Base-by-base conservation (phyloP, 2,888 invertebrate genomes). In the Leptinotarsa juncta region DNA sequence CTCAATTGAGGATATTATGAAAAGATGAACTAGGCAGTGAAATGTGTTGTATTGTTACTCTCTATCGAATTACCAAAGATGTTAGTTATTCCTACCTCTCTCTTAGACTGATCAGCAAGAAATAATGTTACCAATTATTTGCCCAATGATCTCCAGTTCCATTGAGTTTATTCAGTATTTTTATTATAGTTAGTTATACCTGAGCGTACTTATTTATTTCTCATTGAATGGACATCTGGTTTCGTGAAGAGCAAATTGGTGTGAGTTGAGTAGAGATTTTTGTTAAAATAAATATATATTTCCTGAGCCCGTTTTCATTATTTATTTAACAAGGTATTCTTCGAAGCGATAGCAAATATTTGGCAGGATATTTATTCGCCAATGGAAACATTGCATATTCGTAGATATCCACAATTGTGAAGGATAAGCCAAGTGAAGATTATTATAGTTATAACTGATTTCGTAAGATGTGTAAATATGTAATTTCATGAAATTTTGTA, bases 1-100 rank as follows among this genome's bases (percentile, higher is more conserved):
- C 88, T 94, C 94, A 81, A 96, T 96, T 88, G 96, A 95, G 83
- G 96, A 96, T 84, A 96, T 96, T 79, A 95, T 96, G 95, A 94
- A 93, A 87, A 93, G 95, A 89, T 95, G 93, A 80, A 67, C 65
- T 72, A 42, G 42, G 10, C 71, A 70, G 49, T n/a, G 57, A 49
- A 23, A 62, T 23, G 42, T 14, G 7, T 55, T 53, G 16, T 55
- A 16, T 67, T 42, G 57, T 65, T 73, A 57, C 23, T 57, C 42
- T 23, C 16, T 72, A 49, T 55, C 66, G 48, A 71, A 73, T 75
- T 79, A 65, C 79, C 79, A 79, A 79, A 79, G 79, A 79, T 72
- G 74, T 75, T 75, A 68, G 72, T 68, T 74, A 70, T 71, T 67
- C 71, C 79, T 79, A 79, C 77, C 79, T 78, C 76, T 72, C 32